Evolutionary conservation across 2,113 vertebrate species (phyloP).

Genomic region (Acinonyx jubatus): DNA sequence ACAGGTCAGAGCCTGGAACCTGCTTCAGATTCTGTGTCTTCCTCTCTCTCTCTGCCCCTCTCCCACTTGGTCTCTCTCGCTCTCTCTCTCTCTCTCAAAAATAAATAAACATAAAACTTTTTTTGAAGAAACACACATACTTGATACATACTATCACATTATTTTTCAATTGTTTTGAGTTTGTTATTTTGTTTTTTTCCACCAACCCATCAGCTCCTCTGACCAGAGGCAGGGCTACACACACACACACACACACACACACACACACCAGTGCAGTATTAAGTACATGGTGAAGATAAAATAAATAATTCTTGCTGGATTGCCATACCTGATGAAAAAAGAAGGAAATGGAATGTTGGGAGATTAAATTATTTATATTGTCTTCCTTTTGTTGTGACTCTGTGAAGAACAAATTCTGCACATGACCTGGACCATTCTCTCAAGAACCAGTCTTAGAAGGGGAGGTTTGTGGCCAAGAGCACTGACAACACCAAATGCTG

Average conservation of each 20-base stretch:
- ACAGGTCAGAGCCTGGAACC: too few species aligned
- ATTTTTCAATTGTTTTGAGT: not conserved
- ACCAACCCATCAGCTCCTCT: not conserved
- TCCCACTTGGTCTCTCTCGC: too few species aligned
- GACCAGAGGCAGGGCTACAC: not conserved
- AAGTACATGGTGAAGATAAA: not conserved
- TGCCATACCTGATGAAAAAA: not conserved
- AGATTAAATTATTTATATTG: not conserved
- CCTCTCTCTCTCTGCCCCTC: too few species aligned
- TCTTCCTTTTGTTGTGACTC: not conserved
- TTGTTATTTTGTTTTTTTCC: constrained; percentile 7
- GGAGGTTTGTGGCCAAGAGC: not conserved
- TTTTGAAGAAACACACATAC: not conserved
- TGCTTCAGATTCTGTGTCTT: too few species aligned
- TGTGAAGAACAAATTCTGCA: not conserved
- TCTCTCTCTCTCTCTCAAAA: too few species aligned
- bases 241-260: not conserved
- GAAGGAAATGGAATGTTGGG: not conserved
- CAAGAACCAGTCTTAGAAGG: not conserved
- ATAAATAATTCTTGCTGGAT: not conserved
- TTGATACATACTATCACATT: not conserved
- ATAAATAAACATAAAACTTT: too few species aligned
- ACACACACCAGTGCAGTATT: not conserved
- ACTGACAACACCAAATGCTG: not conserved
- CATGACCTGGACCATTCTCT: not conserved